Evolutionary conservation across 2,888 invertebrate species (phyloP), one percentile per base, ranked within the genome.

Genomic region (Tetrapedia diversipes): DNA sequence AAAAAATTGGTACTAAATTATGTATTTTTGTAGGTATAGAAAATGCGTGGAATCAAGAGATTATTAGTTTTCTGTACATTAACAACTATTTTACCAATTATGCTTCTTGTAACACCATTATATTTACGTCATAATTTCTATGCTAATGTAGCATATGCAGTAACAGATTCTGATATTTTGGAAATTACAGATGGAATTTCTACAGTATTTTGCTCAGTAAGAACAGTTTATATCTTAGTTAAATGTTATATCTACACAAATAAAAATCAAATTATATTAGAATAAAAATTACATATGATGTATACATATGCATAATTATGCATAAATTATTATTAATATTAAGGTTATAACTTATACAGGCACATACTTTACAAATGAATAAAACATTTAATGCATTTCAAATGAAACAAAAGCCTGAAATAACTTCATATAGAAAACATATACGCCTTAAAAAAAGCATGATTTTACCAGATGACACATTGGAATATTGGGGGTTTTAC

Each of bases 401-500:
- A 93, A 93, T 96, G 92, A 93, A 93, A 80, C 94, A 94, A 22
- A 94, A 93, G 81, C 97, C 97, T 4, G 94, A 95, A 92, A 92
- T 96, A 77, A 95, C 96, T 57, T 88, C 90, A 0, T 95, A 94
- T 86, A 94, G 94, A 61, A 96, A 96, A 91, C 96, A 96, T 87
- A 95, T 96, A 83, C 93, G 95, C 81, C 92, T 97, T 83, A 96
- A 95, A 89, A 97, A 97, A 89, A 96, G 96, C 7, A 96, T 97
- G 96, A 94, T 93, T 2, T 92, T 97, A 78, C 96, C 96, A 0
- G 97, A 97, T 90, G 97, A 97, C 86, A 96, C 97, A 11, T 92
- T 97, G 41, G 97, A 97, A 90, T 97, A 97, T 91, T 97, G 97
- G 97, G 97, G 97, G 2, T 97, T 97, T 92, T 97, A 96, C 92